Conservation (phyloP, 2,888 invertebrate species). For the Zaprionus lineosus region DNA sequence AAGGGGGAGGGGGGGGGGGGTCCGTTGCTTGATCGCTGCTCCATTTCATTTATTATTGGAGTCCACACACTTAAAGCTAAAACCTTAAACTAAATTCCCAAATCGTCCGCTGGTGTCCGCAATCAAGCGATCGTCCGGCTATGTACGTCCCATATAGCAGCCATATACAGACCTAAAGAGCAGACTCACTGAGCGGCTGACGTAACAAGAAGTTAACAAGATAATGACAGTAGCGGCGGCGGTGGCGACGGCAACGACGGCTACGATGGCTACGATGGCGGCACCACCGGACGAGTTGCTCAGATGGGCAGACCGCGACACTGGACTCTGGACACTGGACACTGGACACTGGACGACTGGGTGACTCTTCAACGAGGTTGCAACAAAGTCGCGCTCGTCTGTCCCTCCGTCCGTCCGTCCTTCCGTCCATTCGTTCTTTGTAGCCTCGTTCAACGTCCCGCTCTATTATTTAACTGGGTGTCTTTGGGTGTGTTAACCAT, state of each 20-base stretch:
- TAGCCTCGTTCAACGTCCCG: constrained; percentile 54
- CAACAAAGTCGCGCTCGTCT: constrained; percentile 36
- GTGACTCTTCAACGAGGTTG: constrained; percentile 18
- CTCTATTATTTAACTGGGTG: constrained; percentile 70
- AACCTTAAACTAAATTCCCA: constrained; percentile 14
- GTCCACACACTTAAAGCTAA: no score
- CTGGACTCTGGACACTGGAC: no score
- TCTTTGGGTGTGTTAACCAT: constrained; percentile 33
- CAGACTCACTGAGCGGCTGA: constrained; percentile 67
- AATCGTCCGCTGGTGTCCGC: constrained; percentile 23
- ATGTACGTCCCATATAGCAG: constrained; percentile 22
- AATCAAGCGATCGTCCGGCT: constrained; percentile 55
- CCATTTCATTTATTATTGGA: no score
- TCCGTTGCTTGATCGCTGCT: no score
- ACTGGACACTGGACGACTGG: neutral
- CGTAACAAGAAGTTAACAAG: constrained; percentile 79
- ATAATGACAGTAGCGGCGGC: constrained; percentile 76
- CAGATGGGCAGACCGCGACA: constrained; percentile 16
- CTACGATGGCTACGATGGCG: no score
- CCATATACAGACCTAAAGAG: constrained; percentile 59
- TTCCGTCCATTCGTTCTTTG: constrained; percentile 2
- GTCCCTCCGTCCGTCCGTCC: neutral
- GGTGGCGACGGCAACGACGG: no score
- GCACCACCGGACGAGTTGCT: constrained; percentile 55
- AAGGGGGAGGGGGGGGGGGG: no score